These are phyloP conservation scores for Apostichopus parvimensis DNA, from an alignment of 35 echinoderm and acorn worm genomes.

Conservation along the genomic window DNA sequence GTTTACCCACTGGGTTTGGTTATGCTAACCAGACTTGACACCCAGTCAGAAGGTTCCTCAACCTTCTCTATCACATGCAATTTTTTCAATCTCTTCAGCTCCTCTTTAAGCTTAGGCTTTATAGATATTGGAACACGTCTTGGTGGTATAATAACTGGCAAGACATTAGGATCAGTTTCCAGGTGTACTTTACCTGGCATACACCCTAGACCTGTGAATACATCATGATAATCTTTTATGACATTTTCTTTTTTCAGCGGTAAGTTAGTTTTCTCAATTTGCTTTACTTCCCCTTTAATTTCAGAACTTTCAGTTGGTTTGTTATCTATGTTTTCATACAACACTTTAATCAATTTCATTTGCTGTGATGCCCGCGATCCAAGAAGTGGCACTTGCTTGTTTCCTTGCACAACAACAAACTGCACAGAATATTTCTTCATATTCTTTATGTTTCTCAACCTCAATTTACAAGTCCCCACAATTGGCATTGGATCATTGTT, in stretches of 20 bases:
- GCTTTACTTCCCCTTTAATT: not conserved
- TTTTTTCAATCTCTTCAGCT: too few species aligned
- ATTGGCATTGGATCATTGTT: not conserved
- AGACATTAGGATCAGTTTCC: too few species aligned
- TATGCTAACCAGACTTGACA: too few species aligned
- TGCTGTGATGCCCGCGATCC: slow-evolving; percentile 55
- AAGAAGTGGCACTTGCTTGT: slow-evolving; percentile 47
- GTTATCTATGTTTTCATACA: slow-evolving; percentile 41
- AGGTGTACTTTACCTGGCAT: slow-evolving; percentile 43
- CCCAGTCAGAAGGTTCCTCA: too few species aligned
- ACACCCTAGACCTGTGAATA: slow-evolving; percentile 61
- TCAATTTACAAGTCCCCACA: too few species aligned
- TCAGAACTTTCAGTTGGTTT: not conserved
- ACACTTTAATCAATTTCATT: slow-evolving; percentile 61
- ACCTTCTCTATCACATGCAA: too few species aligned
- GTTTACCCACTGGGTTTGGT: too few species aligned
- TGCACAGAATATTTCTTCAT: slow-evolving; percentile 16
- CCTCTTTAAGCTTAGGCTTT: too few species aligned
- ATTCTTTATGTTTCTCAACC: slow-evolving; percentile 47
- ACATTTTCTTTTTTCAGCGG: not conserved
- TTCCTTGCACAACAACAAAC: slow-evolving; percentile 40
- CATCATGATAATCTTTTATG: slow-evolving; percentile 16
- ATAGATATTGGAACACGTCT: too few species aligned
- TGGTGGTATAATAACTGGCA: too few species aligned
- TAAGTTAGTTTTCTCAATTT: not conserved